Evolutionary conservation across 2,888 invertebrate species (phyloP).

Genomic region (Oscheius sp.): DNA sequence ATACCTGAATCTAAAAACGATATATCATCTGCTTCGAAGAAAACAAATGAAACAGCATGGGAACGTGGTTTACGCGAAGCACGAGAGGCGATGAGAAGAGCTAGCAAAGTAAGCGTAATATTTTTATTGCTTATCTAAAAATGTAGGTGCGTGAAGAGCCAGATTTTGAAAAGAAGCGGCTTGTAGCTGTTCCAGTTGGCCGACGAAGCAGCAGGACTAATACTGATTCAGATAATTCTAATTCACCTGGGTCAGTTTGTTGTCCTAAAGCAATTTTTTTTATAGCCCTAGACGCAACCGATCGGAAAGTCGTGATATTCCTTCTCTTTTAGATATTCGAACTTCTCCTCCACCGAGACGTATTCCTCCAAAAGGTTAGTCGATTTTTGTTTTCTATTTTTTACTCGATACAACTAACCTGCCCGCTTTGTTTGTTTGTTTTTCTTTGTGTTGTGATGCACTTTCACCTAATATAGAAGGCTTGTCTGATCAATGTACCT

Average conservation of each 20-base stretch:
- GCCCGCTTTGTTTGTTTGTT: background rate
- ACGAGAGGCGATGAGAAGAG: slow-evolving; percentile 25
- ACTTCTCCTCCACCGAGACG: slow-evolving; percentile 34
- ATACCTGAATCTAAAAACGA: too few relatives aligned
- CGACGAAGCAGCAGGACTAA: slow-evolving; percentile 16
- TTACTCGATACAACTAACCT: slow-evolving; percentile 2
- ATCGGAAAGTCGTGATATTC: slow-evolving; percentile 28
- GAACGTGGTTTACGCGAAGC: slow-evolving; percentile 27
- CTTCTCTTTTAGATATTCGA: slow-evolving; percentile 38
- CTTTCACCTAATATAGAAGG: background rate
- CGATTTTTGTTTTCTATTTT: background rate
- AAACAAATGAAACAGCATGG: slow-evolving; percentile 16
- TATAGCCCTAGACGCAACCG: background rate
- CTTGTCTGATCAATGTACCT: background rate
- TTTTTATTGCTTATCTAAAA: background rate
- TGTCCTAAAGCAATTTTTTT: background rate
- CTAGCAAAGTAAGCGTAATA: background rate
- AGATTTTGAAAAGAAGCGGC: slow-evolving; percentile 23
- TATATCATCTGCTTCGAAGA: too few relatives aligned
- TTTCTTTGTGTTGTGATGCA: slow-evolving; percentile 7
- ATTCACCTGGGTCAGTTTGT: slow-evolving; percentile 1
- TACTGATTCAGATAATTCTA: slow-evolving; percentile 17
- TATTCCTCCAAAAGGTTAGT: slow-evolving; percentile 34
- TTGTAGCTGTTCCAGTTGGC: slow-evolving; percentile 17
- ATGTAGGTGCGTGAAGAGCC: slow-evolving; percentile 18